A percentile compares a stretch with the other conserved stretches of the same genome.
These are phyloP conservation scores for Drosophila sp. DNA, from an alignment of 1,140 invertebrate species.

Conservation along the genomic window DNA sequence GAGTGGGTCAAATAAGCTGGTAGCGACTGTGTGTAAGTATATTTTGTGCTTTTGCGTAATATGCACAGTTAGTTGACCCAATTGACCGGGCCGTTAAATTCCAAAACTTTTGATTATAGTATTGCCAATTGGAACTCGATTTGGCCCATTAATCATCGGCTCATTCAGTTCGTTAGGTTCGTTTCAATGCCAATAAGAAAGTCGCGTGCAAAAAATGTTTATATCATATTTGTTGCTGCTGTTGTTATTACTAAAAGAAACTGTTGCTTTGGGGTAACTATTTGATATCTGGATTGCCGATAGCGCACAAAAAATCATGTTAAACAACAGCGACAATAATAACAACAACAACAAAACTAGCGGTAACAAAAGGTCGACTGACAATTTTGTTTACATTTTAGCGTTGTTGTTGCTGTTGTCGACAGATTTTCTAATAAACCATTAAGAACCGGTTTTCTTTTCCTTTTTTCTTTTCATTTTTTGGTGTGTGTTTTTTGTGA, in stretches of 20 bases:
- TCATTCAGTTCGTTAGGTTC: constrained; percentile 23
- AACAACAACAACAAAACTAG: constrained; percentile 31
- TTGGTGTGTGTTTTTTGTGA: constrained; percentile 59
- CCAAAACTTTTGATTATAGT: constrained; percentile 42
- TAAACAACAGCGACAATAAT: constrained; percentile 36
- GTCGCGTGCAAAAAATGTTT: constrained; percentile 70
- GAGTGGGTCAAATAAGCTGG: too few relatives aligned
- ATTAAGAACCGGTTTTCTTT: constrained; percentile 79
- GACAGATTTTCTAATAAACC: constrained; percentile 82
- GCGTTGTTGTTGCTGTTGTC: constrained; percentile 47
- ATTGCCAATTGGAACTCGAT: constrained; percentile 45
- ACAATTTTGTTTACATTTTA: constrained; percentile 80
- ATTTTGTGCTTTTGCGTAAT: constrained; percentile 8
- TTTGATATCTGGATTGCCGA: constrained; percentile 72
- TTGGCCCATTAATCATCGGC: constrained; percentile 40
- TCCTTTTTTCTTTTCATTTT: constrained; percentile 57
- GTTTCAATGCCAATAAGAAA: constrained; percentile 78
- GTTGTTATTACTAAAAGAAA: constrained; percentile 25
- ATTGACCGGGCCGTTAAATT: constrained; percentile 31
- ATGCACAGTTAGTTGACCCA: constrained; percentile 48
- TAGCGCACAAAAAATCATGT: constrained; percentile 59
- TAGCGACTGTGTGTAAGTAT: too few relatives aligned
- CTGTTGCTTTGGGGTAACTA: constrained; percentile 25
- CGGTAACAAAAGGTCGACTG: constrained; percentile 43
- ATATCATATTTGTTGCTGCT: constrained; percentile 53